phyloP scores from a whole-genome alignment of 2,797 vertebrate genomes.

The Emydoidea blandingii region DNA sequence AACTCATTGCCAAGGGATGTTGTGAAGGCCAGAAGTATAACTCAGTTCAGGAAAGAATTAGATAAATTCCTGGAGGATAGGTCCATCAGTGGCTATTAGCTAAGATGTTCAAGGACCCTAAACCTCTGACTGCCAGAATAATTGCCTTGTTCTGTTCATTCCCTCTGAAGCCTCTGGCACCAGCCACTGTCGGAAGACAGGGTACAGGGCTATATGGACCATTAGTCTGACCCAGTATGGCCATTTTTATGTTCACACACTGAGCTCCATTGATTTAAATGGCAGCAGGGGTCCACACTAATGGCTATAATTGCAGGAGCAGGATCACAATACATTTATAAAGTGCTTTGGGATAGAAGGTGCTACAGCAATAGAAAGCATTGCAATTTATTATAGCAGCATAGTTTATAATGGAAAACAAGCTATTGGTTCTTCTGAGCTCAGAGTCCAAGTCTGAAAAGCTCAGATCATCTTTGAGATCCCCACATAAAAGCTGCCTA shows the following conservation, averaged over 20 bases:
- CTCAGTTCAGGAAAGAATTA: too few relatives aligned
- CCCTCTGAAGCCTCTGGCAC: not conserved
- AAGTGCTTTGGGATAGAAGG: not conserved
- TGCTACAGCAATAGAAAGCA: not conserved
- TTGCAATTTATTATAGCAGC: not conserved
- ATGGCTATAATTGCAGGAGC: not conserved
- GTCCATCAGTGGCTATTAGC: not conserved
- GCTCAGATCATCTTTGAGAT: not conserved
- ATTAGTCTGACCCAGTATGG: not conserved
- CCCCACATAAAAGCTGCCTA: not conserved
- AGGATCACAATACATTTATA: not conserved
- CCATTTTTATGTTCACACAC: not conserved
- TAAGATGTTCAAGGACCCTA: not conserved
- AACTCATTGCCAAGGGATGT: too few relatives aligned
- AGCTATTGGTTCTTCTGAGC: not conserved
- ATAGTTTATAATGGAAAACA: not conserved
- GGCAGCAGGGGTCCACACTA: not conserved
- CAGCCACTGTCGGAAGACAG: not conserved
- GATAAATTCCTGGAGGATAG: not conserved
- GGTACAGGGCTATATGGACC: not conserved
- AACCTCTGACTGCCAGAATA: not conserved
- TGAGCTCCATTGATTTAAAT: not conserved
- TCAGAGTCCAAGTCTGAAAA: not conserved
- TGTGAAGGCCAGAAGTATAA: too few relatives aligned
- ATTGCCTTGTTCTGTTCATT: not conserved